Evolutionary conservation across 2,888 invertebrate species (phyloP).

Genomic region (Poecilobothrus nobilitatus): DNA sequence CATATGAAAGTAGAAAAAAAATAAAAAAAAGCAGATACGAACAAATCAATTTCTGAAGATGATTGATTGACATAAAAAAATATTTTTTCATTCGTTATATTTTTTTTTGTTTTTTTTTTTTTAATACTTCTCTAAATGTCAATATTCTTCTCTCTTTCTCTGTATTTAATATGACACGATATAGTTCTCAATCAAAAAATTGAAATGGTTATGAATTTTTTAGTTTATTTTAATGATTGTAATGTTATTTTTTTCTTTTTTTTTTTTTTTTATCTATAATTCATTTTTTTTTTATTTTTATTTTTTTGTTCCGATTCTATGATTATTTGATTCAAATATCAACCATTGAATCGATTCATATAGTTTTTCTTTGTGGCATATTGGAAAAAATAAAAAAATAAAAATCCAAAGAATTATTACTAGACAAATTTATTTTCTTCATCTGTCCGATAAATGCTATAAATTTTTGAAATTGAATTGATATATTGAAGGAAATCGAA

Average conservation of each 20-base stretch:
- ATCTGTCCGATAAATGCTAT: background rate
- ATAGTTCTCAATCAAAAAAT: conserved; percentile 1
- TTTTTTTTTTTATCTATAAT: background rate
- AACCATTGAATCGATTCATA: background rate
- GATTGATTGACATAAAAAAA: conserved; percentile 2
- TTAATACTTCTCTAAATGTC: background rate
- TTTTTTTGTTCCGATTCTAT: background rate
- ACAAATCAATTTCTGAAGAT: background rate
- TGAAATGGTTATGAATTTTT: background rate
- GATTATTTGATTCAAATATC: background rate
- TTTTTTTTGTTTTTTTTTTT: background rate
- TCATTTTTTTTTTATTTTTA: background rate
- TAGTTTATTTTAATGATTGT: background rate
- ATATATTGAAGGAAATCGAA: too few species aligned
- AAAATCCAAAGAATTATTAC: background rate
- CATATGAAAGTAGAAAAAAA: too few species aligned
- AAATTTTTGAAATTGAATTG: too few species aligned
- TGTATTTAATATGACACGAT: background rate
- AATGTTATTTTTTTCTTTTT: background rate
- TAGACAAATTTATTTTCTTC: conserved; percentile 1
- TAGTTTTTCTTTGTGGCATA: background rate
- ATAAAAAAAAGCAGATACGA: too few species aligned
- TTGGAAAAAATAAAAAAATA: background rate
- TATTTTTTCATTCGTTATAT: background rate
- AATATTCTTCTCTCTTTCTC: too few species aligned